phyloP scores from a whole-genome alignment of 2,888 invertebrate species.

The Plebejus anna region DNA sequence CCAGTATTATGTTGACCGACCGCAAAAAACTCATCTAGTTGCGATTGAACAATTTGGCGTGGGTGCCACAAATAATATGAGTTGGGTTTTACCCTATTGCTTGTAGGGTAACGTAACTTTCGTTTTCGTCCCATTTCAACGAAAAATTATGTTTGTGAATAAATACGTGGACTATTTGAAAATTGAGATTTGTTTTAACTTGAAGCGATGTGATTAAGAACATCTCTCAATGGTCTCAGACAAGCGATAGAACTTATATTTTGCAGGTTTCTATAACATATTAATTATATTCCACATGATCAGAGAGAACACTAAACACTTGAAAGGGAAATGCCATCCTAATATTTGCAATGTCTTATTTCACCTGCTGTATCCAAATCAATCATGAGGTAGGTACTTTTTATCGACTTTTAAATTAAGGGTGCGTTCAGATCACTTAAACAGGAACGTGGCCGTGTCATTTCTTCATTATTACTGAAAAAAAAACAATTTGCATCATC shows the following conservation, averaged over 20 bases:
- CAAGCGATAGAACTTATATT: not conserved
- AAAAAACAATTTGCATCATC: not conserved
- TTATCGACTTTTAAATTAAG: not conserved
- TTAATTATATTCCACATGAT: no score
- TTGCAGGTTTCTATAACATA: not conserved
- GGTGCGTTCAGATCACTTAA: not conserved
- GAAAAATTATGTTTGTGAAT: not conserved
- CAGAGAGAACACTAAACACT: no score
- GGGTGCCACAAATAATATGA: conserved; percentile 26
- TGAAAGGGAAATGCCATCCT: not conserved
- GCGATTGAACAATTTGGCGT: conserved; percentile 52
- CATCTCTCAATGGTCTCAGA: no score
- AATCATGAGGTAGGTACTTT: not conserved
- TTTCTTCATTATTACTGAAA: no score
- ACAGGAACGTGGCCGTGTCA: not conserved
- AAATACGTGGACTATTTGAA: not conserved
- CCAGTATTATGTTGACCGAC: conserved; percentile 68
- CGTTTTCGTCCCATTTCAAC: not conserved
- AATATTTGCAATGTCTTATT: not conserved
- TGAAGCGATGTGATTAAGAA: no score
- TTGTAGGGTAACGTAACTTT: not conserved
- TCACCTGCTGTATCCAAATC: not conserved
- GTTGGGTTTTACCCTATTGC: conserved; percentile 8
- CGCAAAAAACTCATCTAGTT: conserved; percentile 60
- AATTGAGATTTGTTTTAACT: no score